phyloP scores from a whole-genome alignment of 2,113 vertebrate species.

The Hippocampus barbouri region DNA sequence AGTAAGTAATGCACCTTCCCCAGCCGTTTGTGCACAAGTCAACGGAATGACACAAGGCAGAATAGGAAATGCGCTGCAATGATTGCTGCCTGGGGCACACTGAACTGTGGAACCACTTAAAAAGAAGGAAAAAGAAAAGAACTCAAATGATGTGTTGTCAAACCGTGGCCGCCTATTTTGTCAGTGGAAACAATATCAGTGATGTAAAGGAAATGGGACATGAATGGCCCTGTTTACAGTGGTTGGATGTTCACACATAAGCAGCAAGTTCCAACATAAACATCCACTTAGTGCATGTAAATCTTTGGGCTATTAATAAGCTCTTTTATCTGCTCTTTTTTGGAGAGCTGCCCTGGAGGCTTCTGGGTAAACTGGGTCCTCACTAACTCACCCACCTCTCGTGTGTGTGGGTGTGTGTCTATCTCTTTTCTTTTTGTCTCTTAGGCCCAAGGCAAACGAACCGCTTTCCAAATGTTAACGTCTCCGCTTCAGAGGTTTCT shows the following conservation, averaged over 20 bases:
- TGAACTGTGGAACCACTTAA: slow-evolving; percentile 71
- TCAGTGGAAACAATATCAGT: slow-evolving; percentile 76
- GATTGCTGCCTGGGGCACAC: slow-evolving; percentile 68
- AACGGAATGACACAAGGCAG: slow-evolving; percentile 61
- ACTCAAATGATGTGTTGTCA: slow-evolving; percentile 70
- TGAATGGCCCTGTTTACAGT: slow-evolving; percentile 80
- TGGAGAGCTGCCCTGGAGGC: slow-evolving; percentile 56
- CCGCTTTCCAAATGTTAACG: slow-evolving; percentile 44
- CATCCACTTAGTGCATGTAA: slow-evolving; percentile 78
- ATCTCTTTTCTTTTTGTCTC: slow-evolving; percentile 32
- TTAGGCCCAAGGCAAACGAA: slow-evolving; percentile 44
- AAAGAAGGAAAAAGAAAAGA: slow-evolving; percentile 62
- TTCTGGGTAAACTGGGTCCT: slow-evolving; percentile 59
- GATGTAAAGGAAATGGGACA: slow-evolving; percentile 81
- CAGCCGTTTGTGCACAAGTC: slow-evolving; percentile 64
- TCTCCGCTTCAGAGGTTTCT: slow-evolving; percentile 30
- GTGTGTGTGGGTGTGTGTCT: slow-evolving; percentile 19
- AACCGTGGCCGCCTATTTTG: slow-evolving; percentile 62
- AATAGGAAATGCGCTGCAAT: slow-evolving; percentile 68
- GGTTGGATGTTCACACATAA: slow-evolving; percentile 80
- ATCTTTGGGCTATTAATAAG: slow-evolving; percentile 78
- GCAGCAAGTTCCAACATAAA: slow-evolving; percentile 81
- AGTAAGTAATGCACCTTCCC: slow-evolving; percentile 11
- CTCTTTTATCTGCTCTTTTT: slow-evolving; percentile 72
- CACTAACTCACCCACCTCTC: slow-evolving; percentile 33